These are phyloP conservation scores for Xyliphius kryptos DNA, from an alignment of 2,113 vertebrate genomes.

Conservation along the genomic window DNA sequence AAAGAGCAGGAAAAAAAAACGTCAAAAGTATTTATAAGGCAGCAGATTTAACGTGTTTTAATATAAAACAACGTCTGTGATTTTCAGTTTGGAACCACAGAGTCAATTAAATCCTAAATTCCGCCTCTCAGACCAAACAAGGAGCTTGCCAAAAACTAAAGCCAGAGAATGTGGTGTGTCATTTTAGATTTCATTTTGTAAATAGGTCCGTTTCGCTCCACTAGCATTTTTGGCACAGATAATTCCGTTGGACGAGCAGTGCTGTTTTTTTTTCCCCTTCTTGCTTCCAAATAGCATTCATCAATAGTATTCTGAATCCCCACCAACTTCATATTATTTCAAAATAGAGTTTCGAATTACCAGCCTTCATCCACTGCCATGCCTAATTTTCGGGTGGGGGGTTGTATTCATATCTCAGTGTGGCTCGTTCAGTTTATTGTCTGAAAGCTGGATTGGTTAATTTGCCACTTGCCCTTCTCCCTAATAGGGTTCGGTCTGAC, in stretches of 20 bases:
- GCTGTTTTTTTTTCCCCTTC: not conserved
- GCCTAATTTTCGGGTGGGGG: conserved; percentile 3
- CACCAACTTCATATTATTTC: conserved; percentile 17
- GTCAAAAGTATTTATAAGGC: conserved; percentile 18
- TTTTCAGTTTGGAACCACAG: conserved; percentile 22
- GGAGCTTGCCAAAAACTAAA: conserved; percentile 23
- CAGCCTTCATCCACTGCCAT: conserved; percentile 1
- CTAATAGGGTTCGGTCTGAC: conserved; percentile 33
- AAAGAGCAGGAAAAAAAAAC: conserved; percentile 9
- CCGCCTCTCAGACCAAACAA: conserved; percentile 30
- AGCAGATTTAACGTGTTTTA: conserved; percentile 12
- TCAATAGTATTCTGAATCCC: conserved; percentile 3
- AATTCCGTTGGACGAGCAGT: conserved; percentile 8
- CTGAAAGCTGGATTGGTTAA: conserved; percentile 30
- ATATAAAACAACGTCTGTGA: conserved; percentile 19
- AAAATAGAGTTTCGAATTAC: conserved; percentile 10
- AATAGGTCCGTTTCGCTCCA: conserved; percentile 20
- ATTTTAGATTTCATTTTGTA: conserved; percentile 31
- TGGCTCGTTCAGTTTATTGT: conserved; percentile 18
- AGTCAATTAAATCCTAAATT: conserved; percentile 27
- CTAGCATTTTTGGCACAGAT: conserved; percentile 25
- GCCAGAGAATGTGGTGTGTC: conserved; percentile 25
- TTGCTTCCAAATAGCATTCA: not conserved
- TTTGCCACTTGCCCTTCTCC: conserved; percentile 27
- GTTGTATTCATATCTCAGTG: not conserved